Evolutionary conservation across 2,797 vertebrate genomes (phyloP).

Genomic region (Chelmon rostratus): DNA sequence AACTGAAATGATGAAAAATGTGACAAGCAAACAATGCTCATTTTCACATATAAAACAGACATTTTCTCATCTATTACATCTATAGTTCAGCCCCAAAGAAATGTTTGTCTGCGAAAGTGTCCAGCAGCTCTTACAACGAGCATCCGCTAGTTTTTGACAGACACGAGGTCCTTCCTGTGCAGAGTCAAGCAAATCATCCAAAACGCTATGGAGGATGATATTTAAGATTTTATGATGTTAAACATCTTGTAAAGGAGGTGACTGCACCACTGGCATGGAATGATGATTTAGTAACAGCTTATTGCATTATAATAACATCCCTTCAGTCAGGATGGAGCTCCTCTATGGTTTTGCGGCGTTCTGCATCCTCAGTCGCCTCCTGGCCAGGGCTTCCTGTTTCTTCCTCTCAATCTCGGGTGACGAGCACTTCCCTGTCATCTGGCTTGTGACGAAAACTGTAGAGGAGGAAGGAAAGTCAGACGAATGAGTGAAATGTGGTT

Average conservation of each 20-base stretch:
- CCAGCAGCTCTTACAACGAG: conserved; percentile 31
- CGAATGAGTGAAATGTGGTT: conserved; percentile 15
- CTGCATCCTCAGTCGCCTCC: conserved; percentile 88
- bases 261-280: not conserved
- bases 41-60: conserved; percentile 2
- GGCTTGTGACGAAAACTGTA: conserved; percentile 86
- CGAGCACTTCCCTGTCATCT: conserved; percentile 87
- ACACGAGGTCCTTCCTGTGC: not conserved
- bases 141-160: not conserved
- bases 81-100: conserved; percentile 16
- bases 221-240: not conserved
- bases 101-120: conserved; percentile 20
- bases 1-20: not conserved
- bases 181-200: not conserved
- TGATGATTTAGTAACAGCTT: conserved; percentile 5
- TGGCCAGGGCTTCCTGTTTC: conserved; percentile 92
- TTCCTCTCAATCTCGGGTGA: conserved; percentile 94
- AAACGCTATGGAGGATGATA: not conserved
- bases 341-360: conserved; percentile 73
- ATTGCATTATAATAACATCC: not conserved
- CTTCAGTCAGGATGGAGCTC: conserved; percentile 1
- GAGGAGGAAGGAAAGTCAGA: conserved; percentile 59
- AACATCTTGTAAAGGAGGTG: not conserved
- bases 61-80: not conserved
- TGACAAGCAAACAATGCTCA: not conserved